Evolutionary conservation across 2,888 invertebrate genomes (phyloP).

Genomic region (Cephonodes hylas): DNA sequence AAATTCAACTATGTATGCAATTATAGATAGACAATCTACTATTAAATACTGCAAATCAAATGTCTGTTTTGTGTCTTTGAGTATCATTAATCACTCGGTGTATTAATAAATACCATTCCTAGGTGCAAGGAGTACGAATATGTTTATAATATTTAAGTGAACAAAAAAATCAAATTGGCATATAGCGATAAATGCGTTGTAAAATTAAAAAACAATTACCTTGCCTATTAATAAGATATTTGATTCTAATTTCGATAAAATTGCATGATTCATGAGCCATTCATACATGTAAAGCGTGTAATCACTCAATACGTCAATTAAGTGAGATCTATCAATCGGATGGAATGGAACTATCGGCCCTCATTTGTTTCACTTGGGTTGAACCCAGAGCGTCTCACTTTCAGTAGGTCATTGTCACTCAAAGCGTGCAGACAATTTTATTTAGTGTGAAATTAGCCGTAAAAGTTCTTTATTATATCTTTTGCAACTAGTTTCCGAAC

Average conservation of each 20-base stretch:
- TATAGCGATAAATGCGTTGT: too few relatives aligned
- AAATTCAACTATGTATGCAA: too few relatives aligned
- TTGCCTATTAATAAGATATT: neutral
- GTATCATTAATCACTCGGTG: too few relatives aligned
- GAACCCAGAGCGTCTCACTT: slow-evolving; percentile 37
- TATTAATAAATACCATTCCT: too few relatives aligned
- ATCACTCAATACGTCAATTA: neutral
- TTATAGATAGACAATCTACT: too few relatives aligned
- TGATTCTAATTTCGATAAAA: neutral
- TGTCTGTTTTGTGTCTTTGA: too few relatives aligned
- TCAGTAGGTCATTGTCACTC: slow-evolving; percentile 74
- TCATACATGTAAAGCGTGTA: neutral
- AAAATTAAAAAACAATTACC: too few relatives aligned
- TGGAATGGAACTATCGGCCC: slow-evolving; percentile 19
- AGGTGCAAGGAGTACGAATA: too few relatives aligned
- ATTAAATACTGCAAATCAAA: too few relatives aligned
- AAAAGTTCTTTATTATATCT: slow-evolving; percentile 59
- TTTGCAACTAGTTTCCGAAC: slow-evolving; percentile 60
- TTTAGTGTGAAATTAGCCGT: slow-evolving; percentile 68
- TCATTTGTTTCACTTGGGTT: slow-evolving; percentile 20
- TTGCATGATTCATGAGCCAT: neutral
- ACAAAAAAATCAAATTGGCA: too few relatives aligned
- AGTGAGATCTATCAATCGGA: slow-evolving; percentile 20
- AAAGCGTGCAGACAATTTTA: slow-evolving; percentile 59
- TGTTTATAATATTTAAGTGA: too few relatives aligned